phyloP scores from a whole-genome alignment of 1,140 invertebrate genomes.

The Rhysida immarginata region DNA sequence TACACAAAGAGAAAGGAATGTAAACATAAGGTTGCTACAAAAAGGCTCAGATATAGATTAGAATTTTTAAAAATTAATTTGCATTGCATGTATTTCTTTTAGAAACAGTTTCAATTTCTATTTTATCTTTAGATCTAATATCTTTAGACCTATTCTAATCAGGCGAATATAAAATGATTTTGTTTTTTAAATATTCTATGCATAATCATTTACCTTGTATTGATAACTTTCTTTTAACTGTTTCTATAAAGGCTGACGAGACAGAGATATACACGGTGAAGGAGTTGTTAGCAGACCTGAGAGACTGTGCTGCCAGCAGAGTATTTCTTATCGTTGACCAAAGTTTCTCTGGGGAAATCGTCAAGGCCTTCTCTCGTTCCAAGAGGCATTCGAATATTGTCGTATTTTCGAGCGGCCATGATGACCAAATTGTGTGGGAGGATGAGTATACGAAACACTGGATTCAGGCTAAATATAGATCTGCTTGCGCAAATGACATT shows the following conservation, averaged over 20 bases:
- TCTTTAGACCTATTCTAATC: no score
- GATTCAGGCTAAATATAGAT: constrained; percentile 25
- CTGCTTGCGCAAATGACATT: constrained; percentile 27
- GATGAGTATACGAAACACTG: constrained; percentile 31
- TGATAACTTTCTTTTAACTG: no score
- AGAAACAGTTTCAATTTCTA: no score
- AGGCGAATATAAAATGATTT: no score
- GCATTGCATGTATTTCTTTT: no score
- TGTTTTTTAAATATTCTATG: no score
- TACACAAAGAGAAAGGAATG: no score
- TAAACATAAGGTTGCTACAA: no score
- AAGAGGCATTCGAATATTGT: constrained; percentile 29
- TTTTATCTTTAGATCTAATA: no score
- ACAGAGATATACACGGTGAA: constrained; percentile 33
- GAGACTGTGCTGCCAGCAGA: constrained; percentile 32
- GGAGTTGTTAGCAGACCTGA: constrained; percentile 34
- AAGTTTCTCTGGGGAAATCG: constrained; percentile 32
- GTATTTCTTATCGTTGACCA: constrained; percentile 37
- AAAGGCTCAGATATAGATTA: no score
- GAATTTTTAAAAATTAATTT: no score
- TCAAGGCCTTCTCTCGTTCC: constrained; percentile 24
- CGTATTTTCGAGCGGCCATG: constrained; percentile 26
- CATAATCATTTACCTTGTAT: no score
- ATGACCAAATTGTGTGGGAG: constrained; percentile 28
- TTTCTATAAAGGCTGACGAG: constrained; percentile 32